Evolutionary conservation across 2,113 vertebrate genomes (phyloP).

Genomic region (Oreochromis niloticus): DNA sequence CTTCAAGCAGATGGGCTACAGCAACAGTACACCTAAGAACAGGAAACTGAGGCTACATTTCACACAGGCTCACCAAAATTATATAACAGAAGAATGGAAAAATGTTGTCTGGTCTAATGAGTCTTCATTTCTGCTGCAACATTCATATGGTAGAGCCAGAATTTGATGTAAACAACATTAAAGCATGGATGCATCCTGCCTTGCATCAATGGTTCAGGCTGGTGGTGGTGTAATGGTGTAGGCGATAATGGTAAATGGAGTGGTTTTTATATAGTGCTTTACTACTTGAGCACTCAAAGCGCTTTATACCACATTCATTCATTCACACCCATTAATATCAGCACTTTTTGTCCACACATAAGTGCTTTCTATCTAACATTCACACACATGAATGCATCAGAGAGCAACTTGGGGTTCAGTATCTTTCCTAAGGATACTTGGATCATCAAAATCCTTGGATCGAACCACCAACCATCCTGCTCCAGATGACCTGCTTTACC

Average conservation of each 20-base stretch:
- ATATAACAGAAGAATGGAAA: neutral
- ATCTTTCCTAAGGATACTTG: neutral
- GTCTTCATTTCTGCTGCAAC: neutral
- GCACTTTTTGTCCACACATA: neutral
- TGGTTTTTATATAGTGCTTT: neutral
- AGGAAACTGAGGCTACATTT: neutral
- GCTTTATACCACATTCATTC: neutral
- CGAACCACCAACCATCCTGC: neutral
- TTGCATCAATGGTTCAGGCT: neutral
- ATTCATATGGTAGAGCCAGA: neutral
- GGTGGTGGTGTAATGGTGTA: neutral
- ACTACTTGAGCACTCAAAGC: neutral
- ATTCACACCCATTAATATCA: neutral
- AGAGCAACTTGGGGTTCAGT: neutral
- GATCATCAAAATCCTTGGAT: neutral
- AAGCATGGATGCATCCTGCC: neutral
- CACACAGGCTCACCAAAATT: neutral
- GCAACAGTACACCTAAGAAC: neutral
- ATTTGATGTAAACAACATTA: neutral
- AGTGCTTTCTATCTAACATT: neutral
- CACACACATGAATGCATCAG: neutral
- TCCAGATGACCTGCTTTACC: neutral
- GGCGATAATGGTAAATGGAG: neutral
- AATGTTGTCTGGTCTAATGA: neutral
- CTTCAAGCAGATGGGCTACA: neutral